A percentile compares a stretch with the other conserved stretches of the same genome.
Conservation (phyloP, 1,140 invertebrate species). For the Andricus grossulariae region DNA sequence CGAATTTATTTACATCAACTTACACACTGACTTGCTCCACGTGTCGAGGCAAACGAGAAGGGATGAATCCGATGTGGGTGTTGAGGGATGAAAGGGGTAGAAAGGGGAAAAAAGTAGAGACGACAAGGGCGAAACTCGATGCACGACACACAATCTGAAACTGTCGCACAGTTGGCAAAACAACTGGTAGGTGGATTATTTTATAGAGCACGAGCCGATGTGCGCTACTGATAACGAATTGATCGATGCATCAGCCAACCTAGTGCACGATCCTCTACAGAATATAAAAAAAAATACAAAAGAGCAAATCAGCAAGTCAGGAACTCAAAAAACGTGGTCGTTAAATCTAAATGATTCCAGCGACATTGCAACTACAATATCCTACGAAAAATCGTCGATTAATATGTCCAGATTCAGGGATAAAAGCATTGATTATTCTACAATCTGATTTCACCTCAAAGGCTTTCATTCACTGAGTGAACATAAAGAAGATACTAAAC, state of each 20-base stretch:
- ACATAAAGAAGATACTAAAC: no score
- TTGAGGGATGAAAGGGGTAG: neutral
- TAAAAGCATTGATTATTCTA: neutral
- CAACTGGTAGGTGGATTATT: conserved; percentile 26
- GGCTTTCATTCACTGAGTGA: no score
- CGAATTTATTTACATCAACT: conserved; percentile 8
- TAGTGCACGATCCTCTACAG: neutral
- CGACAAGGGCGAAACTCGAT: conserved; percentile 8
- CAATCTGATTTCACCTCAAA: neutral
- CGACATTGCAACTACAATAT: neutral
- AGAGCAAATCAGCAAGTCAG: conserved; percentile 8
- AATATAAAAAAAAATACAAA: conserved; percentile 21
- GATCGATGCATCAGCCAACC: conserved; percentile 28
- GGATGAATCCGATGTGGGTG: conserved; percentile 1
- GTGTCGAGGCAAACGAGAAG: conserved; percentile 2
- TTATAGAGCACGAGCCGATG: conserved; percentile 27
- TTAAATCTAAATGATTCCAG: conserved; percentile 29
- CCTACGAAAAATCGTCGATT: neutral
- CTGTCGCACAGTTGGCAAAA: conserved; percentile 1
- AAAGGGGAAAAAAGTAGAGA: neutral
- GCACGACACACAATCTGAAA: neutral
- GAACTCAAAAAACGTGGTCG: conserved; percentile 24
- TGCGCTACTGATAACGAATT: conserved; percentile 30
- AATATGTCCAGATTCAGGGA: neutral
- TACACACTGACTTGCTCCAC: neutral